A percentile compares a stretch with the other conserved stretches of the same genome.
Evolutionary conservation across 2,113 vertebrate species (phyloP).

Genomic region (Phasianus colchicus): DNA sequence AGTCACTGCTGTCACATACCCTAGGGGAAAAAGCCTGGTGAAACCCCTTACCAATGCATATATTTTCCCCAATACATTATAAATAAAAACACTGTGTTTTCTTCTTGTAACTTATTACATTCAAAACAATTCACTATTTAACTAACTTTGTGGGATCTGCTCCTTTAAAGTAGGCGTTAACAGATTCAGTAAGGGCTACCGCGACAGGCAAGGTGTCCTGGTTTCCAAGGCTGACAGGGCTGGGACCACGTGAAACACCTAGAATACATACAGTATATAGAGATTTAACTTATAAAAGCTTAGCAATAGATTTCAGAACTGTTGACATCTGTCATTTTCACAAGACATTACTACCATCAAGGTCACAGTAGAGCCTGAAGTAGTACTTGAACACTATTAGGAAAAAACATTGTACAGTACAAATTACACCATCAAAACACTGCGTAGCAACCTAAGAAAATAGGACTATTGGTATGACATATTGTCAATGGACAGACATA

Average conservation of each 20-base stretch:
- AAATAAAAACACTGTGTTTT: background rate
- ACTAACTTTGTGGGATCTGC: slow-evolving; percentile 98
- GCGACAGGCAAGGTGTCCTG: slow-evolving; percentile 95
- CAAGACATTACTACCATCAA: background rate
- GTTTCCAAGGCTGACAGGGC: slow-evolving; percentile 94
- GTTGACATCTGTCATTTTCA: slow-evolving; percentile 12
- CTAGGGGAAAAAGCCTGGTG: fast-evolving
- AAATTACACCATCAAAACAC: background rate
- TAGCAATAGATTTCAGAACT: background rate
- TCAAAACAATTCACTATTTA: slow-evolving; percentile 67
- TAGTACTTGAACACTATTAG: background rate
- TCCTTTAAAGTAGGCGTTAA: slow-evolving; percentile 99
- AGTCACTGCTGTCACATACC: background rate
- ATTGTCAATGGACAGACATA: slow-evolving; percentile 11
- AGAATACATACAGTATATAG: slow-evolving; percentile 67
- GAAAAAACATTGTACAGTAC: slow-evolving; percentile 12
- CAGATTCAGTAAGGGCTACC: slow-evolving; percentile 94
- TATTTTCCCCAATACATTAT: background rate
- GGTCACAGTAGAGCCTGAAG: background rate
- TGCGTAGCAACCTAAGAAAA: slow-evolving; percentile 12
- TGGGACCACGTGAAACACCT: slow-evolving; percentile 97
- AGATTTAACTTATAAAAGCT: slow-evolving; percentile 62
- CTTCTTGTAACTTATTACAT: slow-evolving; percentile 39
- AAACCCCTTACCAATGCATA: background rate
- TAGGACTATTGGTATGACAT: background rate